Base-by-base conservation (phyloP, 2,113 vertebrate species). In the Clarias batrachus region DNA sequence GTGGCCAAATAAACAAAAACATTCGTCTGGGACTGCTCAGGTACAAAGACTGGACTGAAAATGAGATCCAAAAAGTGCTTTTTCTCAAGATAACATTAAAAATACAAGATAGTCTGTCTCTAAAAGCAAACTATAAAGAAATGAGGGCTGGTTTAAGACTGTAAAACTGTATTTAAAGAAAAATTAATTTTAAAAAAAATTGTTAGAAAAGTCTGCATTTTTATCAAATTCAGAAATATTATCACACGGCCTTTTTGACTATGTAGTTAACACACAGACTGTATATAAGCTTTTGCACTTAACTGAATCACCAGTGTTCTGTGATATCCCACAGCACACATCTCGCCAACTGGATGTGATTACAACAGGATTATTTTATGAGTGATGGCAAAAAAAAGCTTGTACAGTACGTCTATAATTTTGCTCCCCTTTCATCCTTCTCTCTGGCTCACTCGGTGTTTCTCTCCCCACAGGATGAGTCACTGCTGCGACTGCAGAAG, bases 401-500 rank as follows among this genome's bases (percentile, higher is more conserved):
- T 48, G 48, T 48, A 9, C 12, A 2, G 27, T 48, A n/a, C 8
- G 12, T 60, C 30, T 16, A 13, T 59, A 4, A 17, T 84, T 27
- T 84, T 83, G 65, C 41, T 83, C 65, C 1, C 12, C 30, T 48
- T 48, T 23, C 71, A 52, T 30, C 74, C 3, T 14, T 52, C 27
- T 56, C 37, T 70, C 16, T 57, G 62, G 12, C 68, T 80, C 57
- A n/a, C 59, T 54, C 19, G 57, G 56, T 25, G 62, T 13, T 57
- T 68, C n/a, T 81, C 62, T 7, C 2, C 19, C 0, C 90, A 73
- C 91, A 99, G 98, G 98, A 99, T 62, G 98, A 99, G 93, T 99
- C 98, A 81, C 96, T 99, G 88, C 97, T 98, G 94, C 96, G 97
- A 90, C 96, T 99, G 93, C 98, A 99, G 95, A 99, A 98, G 93